A percentile compares a stretch with the other conserved stretches of the same genome.
phyloP scores from a whole-genome alignment of 2,888 invertebrate species.

The Phortica okadai region DNA sequence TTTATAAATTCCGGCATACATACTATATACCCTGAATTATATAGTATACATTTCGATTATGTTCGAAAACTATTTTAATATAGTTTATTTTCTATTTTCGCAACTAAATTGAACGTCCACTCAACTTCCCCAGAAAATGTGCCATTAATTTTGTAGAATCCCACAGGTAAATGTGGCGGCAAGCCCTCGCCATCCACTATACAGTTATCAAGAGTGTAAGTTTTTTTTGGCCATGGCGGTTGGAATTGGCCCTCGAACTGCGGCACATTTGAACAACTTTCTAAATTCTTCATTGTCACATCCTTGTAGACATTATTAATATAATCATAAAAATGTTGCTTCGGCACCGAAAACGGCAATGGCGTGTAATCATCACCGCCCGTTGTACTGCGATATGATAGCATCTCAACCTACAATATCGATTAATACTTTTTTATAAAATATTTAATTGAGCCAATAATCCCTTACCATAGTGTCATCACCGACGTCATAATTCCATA shows the following conservation, averaged over 20 bases:
- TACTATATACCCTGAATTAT: no score
- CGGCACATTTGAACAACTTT: slow-evolving; percentile 51
- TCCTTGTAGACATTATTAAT: slow-evolving; percentile 46
- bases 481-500: slow-evolving; percentile 40
- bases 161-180: slow-evolving; percentile 47
- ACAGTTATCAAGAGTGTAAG: slow-evolving; percentile 46
- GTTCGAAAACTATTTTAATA: no score
- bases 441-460: neutral
- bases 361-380: slow-evolving; percentile 48
- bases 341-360: slow-evolving; percentile 45
- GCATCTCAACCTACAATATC: slow-evolving; percentile 38
- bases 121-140: slow-evolving; percentile 46
- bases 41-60: no score
- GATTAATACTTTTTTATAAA: neutral
- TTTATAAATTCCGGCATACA: no score
- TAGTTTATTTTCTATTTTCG: no score
- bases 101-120: slow-evolving; percentile 34
- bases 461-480: slow-evolving; percentile 42
- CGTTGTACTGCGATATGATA: slow-evolving; percentile 44
- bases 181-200: slow-evolving; percentile 39
- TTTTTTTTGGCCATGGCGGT: slow-evolving; percentile 45
- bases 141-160: slow-evolving; percentile 49
- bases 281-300: slow-evolving; percentile 41
- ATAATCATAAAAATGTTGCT: slow-evolving; percentile 33
- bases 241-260: slow-evolving; percentile 40